Base-by-base conservation (phyloP, 2,113 vertebrate genomes). In the Mesocricetus auratus region DNA sequence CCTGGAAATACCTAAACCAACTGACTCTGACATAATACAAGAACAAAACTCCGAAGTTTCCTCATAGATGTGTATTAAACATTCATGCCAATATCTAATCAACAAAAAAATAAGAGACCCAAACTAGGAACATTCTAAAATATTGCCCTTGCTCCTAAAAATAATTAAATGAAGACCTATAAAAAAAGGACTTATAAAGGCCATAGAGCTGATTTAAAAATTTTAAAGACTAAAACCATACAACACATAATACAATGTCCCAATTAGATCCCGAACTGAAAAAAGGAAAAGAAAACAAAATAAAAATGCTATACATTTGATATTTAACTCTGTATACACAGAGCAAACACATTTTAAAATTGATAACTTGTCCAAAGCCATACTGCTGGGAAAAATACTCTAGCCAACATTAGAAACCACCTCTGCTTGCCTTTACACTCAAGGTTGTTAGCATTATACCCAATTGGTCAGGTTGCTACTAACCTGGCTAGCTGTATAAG, bases 251-350 rank as follows among this genome's bases (percentile, higher is more conserved):
- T 50, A 12, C 39, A 53, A 11, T n/a, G 66, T 64, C 16, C 75
- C 33, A 36, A n/a, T 45, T 53, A 56, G 64, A 71, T 53, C 33
- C 19, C 53, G 2, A 19, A 74, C 16, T 19, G 31, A 60, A 82
- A 53, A 56, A 56, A 56, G 53, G 53, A 56, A 56, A 82, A 33
- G 29, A 75, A 88, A 77, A 26, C 16, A 9, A 71, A 69, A 4
- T 33, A 56, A 93, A 91, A 93, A 60, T 9, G 11, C 15, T 90
- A 9, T 58, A 31, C 47, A 1, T 11, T 29, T 91, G 62, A 22
- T 62, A 90, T 71, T 95, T 75, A 88, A 97, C 16, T 21, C 29
- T 89, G 83, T 88, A n/a, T 66, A 94, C 22, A 94, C 85, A 86
- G 16, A 94, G 56, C 39, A 81, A 88, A 86, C 3, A 22, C 2